Evolutionary conservation across 2,113 vertebrate species (phyloP).

Genomic region (Dunckerocampus dactyliophorus): DNA sequence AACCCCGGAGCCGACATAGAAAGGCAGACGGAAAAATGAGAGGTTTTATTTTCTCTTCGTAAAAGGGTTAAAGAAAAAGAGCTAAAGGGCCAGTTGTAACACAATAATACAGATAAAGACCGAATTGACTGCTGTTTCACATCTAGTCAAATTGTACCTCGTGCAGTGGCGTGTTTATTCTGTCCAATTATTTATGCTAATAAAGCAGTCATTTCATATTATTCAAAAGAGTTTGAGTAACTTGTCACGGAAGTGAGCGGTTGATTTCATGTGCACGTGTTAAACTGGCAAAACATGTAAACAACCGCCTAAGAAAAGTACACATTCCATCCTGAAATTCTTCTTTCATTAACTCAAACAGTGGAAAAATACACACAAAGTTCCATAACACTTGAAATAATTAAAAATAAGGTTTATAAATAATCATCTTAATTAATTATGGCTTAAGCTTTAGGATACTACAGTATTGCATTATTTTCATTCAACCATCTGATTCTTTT

Average conservation of each 20-base stretch:
- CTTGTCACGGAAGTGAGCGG: not conserved
- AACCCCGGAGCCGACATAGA: too few relatives aligned
- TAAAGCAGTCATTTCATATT: not conserved
- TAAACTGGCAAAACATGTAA: not conserved
- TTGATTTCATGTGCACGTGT: not conserved
- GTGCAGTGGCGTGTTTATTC: not conserved
- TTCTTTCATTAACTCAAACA: not conserved
- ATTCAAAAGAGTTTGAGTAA: not conserved
- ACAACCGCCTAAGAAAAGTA: not conserved
- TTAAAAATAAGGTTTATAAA: not conserved
- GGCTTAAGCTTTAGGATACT: slow-evolving; percentile 11
- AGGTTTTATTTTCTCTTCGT: not conserved
- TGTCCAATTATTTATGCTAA: too few relatives aligned
- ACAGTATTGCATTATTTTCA: slow-evolving; percentile 24
- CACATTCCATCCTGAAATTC: not conserved
- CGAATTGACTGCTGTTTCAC: not conserved
- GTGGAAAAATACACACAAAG: not conserved
- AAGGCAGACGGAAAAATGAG: not conserved
- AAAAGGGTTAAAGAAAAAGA: not conserved
- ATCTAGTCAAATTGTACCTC: not conserved
- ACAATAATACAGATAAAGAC: not conserved
- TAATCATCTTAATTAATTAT: not conserved
- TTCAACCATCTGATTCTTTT: not conserved
- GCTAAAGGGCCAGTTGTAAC: not conserved
- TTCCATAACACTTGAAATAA: not conserved